phyloP scores from a whole-genome alignment of 30 jellyfish, hydroid and myxozoan species.

The Hydractinia echinata region DNA sequence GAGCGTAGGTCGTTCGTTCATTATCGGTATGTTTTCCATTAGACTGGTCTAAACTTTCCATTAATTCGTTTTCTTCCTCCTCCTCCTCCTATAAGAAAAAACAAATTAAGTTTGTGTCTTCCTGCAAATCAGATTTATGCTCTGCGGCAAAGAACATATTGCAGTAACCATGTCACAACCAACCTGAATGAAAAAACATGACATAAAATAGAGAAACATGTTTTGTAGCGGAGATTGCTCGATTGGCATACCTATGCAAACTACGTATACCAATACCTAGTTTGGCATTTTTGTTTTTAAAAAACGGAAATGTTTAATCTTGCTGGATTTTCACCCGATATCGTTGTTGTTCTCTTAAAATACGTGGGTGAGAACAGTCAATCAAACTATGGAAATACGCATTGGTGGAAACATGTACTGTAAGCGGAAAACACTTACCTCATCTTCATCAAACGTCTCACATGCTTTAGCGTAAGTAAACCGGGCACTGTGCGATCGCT shows the following conservation, averaged over 20 bases:
- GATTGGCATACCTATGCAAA: background rate
- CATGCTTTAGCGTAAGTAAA: slow-evolving; percentile 94
- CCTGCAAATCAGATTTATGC: background rate
- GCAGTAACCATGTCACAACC: background rate
- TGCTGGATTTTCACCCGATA: too few relatives aligned
- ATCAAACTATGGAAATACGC: too few relatives aligned
- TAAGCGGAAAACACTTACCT: background rate
- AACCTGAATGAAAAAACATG: background rate
- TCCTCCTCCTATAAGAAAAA: slow-evolving; percentile 5
- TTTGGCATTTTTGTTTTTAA: too few relatives aligned
- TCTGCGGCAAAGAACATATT: background rate
- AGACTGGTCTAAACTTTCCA: background rate
- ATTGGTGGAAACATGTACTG: too few relatives aligned
- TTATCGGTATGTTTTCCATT: background rate
- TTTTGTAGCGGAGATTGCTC: background rate
- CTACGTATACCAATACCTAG: too few relatives aligned
- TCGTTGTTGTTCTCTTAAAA: too few relatives aligned
- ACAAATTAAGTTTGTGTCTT: background rate
- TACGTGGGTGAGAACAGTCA: too few relatives aligned
- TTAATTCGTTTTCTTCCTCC: slow-evolving; percentile 2
- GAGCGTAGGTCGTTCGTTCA: too few relatives aligned
- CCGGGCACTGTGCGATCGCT: slow-evolving; percentile 96
- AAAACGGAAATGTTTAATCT: too few relatives aligned
- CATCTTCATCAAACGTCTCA: slow-evolving; percentile 81
- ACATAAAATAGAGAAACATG: background rate